Evolutionary conservation across 2,888 invertebrate species (phyloP), one percentile per base, ranked within the genome.

Genomic region (Lepidochrysops patricia): DNA sequence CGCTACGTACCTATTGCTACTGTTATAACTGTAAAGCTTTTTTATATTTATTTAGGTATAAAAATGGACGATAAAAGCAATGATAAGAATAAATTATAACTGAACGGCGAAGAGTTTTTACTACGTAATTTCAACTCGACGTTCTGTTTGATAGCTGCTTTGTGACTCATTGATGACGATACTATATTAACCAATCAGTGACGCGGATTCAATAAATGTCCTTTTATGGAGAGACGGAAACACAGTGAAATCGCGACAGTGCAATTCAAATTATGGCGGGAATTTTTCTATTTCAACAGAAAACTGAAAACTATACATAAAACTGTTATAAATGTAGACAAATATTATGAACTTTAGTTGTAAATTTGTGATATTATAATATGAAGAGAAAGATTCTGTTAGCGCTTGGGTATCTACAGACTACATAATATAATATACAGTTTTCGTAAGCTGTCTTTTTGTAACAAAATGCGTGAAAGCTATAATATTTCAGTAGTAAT

Each of bases 211-310:
- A 80, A 80, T 83, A 90, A 89, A 92, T 92, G 91, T 88, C 92
- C 92, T 86, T 92, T 90, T 90, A 91, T 81, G 92, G 92, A 80
- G 81, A 84, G 90, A 77, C 84, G 84, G 84, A 86, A 82, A 80
- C 73, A 75, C 32, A 72, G 66, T 69, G 66, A 62, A 66, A 72
- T 70, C 66, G 68, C 64, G 70, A 70, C 70, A 60, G 26, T 69
- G 66, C 68, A 57, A 67, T 77, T 81, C 74, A 56, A 62, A 80
- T 70, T 73, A 67, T 71, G 70, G 75, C 82, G 83, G 73, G 69
- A 58, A 57, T 61, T 60, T 56, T 37, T 50, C 15, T 9, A 9
- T 6, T 23, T 34, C 12, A 49, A 23, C 7, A 3, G 25, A 43
- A 43, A 43, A 19, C 19, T 43, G 4, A 15, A 6, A n/a, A n/a